These are phyloP conservation scores for Drosophila albomicans DNA, from an alignment of 1,140 invertebrate species.

Conservation along the genomic window DNA sequence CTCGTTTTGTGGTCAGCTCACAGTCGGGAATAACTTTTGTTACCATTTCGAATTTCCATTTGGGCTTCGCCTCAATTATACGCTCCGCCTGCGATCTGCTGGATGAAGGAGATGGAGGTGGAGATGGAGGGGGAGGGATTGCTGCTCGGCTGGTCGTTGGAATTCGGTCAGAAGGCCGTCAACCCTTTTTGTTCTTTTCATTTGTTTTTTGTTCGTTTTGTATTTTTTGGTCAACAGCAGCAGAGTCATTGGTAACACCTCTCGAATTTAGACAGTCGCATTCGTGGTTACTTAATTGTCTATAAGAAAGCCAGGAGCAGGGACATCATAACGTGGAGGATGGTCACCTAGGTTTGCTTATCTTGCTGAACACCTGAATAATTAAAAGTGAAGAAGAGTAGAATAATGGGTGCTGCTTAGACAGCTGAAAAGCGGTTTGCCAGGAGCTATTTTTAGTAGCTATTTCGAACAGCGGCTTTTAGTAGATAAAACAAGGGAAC, in stretches of 20 bases:
- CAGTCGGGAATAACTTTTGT: conserved; percentile 24
- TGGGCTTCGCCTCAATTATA: conserved; percentile 67
- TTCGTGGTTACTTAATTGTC: conserved; percentile 40
- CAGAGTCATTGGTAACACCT: conserved; percentile 66
- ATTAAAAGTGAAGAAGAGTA: conserved; percentile 8
- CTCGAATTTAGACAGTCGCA: conserved; percentile 44
- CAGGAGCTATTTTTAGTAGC: too few relatives aligned
- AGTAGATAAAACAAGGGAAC: too few relatives aligned
- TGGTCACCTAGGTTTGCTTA: conserved; percentile 36
- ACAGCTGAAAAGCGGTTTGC: too few relatives aligned
- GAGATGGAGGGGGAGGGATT: conserved; percentile 6
- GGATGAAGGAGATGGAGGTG: neutral
- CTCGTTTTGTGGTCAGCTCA: conserved; percentile 33
- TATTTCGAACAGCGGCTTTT: too few relatives aligned
- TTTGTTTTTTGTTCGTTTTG: neutral
- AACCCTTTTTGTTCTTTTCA: conserved; percentile 63
- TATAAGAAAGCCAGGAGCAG: conserved; percentile 8
- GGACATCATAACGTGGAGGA: neutral
- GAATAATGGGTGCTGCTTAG: neutral
- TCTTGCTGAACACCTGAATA: conserved; percentile 35
- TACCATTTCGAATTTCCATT: conserved; percentile 41
- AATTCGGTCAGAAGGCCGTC: conserved; percentile 75
- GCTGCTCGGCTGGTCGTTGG: conserved; percentile 17
- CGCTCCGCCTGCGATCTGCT: conserved; percentile 47
- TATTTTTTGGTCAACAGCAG: neutral